Evolutionary conservation across 2,888 invertebrate species (phyloP).

Genomic region (Ctena decussata): DNA sequence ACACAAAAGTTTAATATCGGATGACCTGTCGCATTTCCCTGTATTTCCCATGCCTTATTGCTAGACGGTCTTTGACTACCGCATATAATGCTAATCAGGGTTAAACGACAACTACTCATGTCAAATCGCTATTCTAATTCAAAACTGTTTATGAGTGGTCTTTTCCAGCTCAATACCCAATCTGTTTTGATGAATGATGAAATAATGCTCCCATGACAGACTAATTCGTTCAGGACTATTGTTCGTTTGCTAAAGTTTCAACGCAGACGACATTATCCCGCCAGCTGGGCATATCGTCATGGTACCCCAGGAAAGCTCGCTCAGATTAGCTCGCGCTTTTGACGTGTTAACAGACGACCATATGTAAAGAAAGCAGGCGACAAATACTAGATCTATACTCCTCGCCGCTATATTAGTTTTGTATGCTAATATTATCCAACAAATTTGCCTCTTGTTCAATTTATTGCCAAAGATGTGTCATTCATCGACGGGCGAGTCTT

Average conservation of each 20-base stretch:
- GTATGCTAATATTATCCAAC: conserved; percentile 14
- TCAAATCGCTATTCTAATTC: conserved; percentile 41
- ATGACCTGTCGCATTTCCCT: conserved; percentile 12
- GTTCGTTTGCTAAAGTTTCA: conserved; percentile 54
- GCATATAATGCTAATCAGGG: conserved; percentile 10
- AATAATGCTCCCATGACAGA: conserved; percentile 66
- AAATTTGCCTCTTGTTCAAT: neutral
- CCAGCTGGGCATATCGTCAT: conserved; percentile 15
- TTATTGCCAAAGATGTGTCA: neutral
- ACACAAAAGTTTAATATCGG: conserved; percentile 9
- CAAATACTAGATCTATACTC: conserved; percentile 4
- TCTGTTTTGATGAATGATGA: conserved; percentile 66
- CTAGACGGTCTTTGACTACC: neutral
- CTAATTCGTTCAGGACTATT: conserved; percentile 64
- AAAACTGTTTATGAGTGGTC: conserved; percentile 64
- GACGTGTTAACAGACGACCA: conserved; percentile 12
- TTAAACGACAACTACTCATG: conserved; percentile 11
- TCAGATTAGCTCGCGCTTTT: neutral
- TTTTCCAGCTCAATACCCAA: conserved; percentile 53
- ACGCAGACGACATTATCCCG: conserved; percentile 62
- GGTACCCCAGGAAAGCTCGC: neutral
- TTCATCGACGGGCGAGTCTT: neutral
- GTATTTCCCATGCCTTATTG: conserved; percentile 16
- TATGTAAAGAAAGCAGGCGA: conserved; percentile 7
- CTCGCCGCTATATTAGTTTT: conserved; percentile 7